A percentile compares a stretch with the other conserved stretches of the same genome.
Evolutionary conservation across 2,797 vertebrate species (phyloP).

Genomic region (Sebastes matsubarae): DNA sequence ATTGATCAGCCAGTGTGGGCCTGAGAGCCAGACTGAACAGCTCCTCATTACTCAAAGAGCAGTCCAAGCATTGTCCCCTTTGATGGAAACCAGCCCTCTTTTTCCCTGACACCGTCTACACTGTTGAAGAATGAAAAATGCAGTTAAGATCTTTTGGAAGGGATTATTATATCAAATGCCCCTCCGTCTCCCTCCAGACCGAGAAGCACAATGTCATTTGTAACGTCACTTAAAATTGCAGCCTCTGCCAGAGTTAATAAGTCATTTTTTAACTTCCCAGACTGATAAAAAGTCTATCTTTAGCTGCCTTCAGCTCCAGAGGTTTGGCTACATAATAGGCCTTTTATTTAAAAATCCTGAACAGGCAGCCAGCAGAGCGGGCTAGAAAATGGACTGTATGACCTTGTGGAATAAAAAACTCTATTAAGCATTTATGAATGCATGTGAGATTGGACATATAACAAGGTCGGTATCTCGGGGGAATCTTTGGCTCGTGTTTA

Average conservation of each 20-base stretch:
- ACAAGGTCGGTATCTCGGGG: slow-evolving; percentile 3
- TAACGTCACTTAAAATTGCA: slow-evolving; percentile 54
- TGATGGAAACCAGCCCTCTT: slow-evolving; percentile 52
- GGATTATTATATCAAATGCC: slow-evolving; percentile 55
- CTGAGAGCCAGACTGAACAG: slow-evolving; percentile 45
- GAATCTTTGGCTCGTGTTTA: slow-evolving; percentile 6
- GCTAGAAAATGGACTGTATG: slow-evolving; percentile 11
- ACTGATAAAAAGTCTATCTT: slow-evolving; percentile 64
- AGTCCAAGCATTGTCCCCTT: slow-evolving; percentile 35
- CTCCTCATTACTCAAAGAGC: slow-evolving; percentile 59
- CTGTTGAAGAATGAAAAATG: slow-evolving; percentile 46
- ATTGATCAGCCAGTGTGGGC: slow-evolving; percentile 67
- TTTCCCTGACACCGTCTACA: slow-evolving; percentile 18
- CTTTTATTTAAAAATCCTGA: slow-evolving; percentile 23
- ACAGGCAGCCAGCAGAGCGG: slow-evolving; percentile 11
- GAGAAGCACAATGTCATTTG: slow-evolving; percentile 46
- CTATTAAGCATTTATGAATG: slow-evolving; percentile 39
- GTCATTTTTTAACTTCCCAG: slow-evolving; percentile 55
- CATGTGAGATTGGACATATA: slow-evolving; percentile 23
- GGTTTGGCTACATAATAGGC: slow-evolving; percentile 44
- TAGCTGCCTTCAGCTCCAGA: slow-evolving; percentile 47
- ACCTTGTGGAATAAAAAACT: slow-evolving; percentile 36
- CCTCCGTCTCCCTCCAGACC: slow-evolving; percentile 16
- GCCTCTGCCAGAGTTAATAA: slow-evolving; percentile 54
- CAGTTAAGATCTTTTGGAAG: slow-evolving; percentile 32